Base-by-base conservation (phyloP, 2,888 invertebrate genomes). In the Mythimna pallens region DNA sequence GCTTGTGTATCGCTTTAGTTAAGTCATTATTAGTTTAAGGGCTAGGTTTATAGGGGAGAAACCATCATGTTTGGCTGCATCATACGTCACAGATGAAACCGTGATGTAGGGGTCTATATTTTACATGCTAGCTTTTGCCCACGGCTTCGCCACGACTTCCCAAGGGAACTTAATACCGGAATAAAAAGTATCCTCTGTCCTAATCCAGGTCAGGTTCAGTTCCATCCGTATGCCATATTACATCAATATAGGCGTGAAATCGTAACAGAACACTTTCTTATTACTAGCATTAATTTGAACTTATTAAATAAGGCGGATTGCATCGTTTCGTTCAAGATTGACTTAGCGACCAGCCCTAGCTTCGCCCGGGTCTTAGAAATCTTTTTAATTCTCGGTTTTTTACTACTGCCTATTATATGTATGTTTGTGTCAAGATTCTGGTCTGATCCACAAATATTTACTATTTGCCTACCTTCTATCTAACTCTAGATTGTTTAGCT, bases 1-100 rank as follows among this genome's bases (percentile, higher is more conserved):
- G 55, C 62, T 75, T 67, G 40, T 61, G 59, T 76, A 14, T 30
- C 12, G 65, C 62, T 62, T 65, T 34, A 14, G 36, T 75, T n/a
- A 43, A 63, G 25, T 17, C 25, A 8, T 12, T 20, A 4, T 47
- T 55, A 20, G 40, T 22, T 25, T n/a, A 47, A 63, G 17, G 57
- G 12, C 17, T 36, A 73, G n/a, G 43, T 20, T 47, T n/a, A 20
- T 22, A 20, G 36, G 34, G 8, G 10, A 65, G 50, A 20, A 12
- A 22, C 20, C 61, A 8, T 61, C 40, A 4, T 14, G 7, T 22
- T 17, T 40, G 36, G 12, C 14, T 8, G 36, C 36, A 59, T 14
- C n/a, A n/a, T 2, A 43, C 22, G 40, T 61, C 40, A 61, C 22
- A 61, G 40, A 40, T 22, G 36, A 14, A n/a, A 40, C 40, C 8